These are phyloP conservation scores for Dasyornis broadbenti DNA, from an alignment of 2,113 vertebrate genomes.

Conservation along the genomic window DNA sequence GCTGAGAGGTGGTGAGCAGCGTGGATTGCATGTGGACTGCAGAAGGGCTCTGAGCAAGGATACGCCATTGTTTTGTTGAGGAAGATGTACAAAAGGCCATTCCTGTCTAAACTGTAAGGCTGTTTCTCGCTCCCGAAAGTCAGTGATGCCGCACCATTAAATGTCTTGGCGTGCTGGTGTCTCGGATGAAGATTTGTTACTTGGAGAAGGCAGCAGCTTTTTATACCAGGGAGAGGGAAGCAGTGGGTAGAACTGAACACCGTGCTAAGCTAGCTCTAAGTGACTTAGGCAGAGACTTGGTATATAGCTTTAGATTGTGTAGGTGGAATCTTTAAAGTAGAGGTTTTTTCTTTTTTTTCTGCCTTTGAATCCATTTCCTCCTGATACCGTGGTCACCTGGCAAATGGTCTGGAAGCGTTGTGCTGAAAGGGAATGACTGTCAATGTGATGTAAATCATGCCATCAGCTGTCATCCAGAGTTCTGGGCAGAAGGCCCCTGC, in stretches of 20 bases:
- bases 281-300: not conserved
- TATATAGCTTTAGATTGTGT: fast-evolving
- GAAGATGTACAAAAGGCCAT: not conserved
- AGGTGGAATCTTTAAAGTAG: not conserved
- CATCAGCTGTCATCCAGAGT: not conserved
- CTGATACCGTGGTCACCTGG: fast-evolving
- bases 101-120: not conserved
- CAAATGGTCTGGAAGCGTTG: not conserved
- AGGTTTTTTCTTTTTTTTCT: not conserved
- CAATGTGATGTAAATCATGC: not conserved
- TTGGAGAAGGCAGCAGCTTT: not conserved
- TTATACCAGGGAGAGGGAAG: not conserved
- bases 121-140: not conserved
- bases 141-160: not conserved
- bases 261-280: not conserved
- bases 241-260: not conserved
- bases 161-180: not conserved
- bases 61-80: not conserved
- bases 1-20: not conserved
- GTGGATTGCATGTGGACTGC: not conserved
- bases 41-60: not conserved
- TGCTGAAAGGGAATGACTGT: not conserved
- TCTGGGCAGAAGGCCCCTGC: not conserved
- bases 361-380: not conserved
- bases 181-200: not conserved